Base-by-base conservation (phyloP, 2,113 vertebrate genomes). In the Rhabdornis inornatus region DNA sequence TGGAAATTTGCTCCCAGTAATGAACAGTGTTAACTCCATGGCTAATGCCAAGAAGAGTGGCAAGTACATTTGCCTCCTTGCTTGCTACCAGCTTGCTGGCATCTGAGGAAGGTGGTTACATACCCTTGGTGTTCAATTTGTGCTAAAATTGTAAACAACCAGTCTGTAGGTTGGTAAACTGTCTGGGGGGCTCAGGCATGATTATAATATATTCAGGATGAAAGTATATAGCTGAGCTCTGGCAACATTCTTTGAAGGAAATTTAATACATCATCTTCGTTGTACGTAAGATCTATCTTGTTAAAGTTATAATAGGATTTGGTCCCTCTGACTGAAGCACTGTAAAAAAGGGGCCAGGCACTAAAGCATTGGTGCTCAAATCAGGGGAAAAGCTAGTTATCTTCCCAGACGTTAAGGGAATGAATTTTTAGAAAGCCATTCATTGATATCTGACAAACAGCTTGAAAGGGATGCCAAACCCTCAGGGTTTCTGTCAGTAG, bases 401-500 rank as follows among this genome's bases (percentile, higher is more conserved):
- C 78, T 93, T 89, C 59, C 85, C 42, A 89, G 80, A 71, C 20
- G 45, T 61, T 68, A 96, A 57, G 22, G 52, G 68, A 94, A 95
- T 4, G 4, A 78, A 68, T 95, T 94, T 95, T 71, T 28, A 87
- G 86, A 68, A 81, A 49, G 37, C 84, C 10, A 4, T 87, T 94
- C 91, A 95, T 25, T 90, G 89, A 71, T 94, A 76, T 92, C 87
- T 97, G 91, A 95, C 93, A 95, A 96, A 93, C 92, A 96, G 92
- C 93, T 97, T 96, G 90, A 95, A 95, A 96, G 71, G 90, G 92
- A 96, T 94, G 95, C 94, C 92, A 97, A 71, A 64, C 94, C 95
- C 89, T 84, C 66, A 56, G 92, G 95, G 94, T 94, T 95, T 96
- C 77, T 76, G 84, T 90, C 83, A 91, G 79, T 81, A 97, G 94